Evolutionary conservation across 2,797 vertebrate species (phyloP).

Genomic region (Hypotaenidia philippensis): DNA sequence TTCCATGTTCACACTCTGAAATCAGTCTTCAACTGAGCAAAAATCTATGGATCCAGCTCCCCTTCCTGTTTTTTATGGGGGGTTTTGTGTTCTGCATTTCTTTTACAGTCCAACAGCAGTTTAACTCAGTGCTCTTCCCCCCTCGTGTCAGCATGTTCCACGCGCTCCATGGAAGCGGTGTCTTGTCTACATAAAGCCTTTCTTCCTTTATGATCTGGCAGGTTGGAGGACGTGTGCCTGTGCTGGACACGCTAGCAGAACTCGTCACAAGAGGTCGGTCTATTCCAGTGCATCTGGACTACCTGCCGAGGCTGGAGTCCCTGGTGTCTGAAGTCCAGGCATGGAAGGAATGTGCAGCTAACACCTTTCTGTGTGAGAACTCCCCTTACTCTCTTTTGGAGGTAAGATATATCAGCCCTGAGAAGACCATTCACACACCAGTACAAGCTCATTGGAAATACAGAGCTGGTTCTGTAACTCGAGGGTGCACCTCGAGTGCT

Average conservation of each 20-base stretch:
- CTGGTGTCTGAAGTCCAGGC: slow-evolving; percentile 90
- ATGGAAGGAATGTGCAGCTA: slow-evolving; percentile 94
- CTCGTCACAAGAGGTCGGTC: slow-evolving; percentile 90
- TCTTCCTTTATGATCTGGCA: slow-evolving; percentile 15
- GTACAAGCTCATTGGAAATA: not conserved
- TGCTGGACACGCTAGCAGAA: slow-evolving; percentile 90
- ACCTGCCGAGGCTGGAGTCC: slow-evolving; percentile 89
- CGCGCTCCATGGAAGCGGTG: not conserved
- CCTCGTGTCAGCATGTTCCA: not conserved
- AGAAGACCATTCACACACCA: not conserved
- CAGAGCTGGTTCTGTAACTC: too few species aligned
- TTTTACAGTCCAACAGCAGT: not conserved
- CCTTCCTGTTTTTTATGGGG: not conserved
- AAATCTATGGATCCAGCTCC: not conserved
- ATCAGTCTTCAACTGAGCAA: not conserved
- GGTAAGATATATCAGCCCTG: slow-evolving; percentile 77
- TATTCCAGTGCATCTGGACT: slow-evolving; percentile 90
- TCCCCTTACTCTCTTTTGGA: slow-evolving; percentile 92
- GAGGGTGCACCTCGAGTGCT: too few species aligned
- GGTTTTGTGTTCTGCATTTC: not conserved
- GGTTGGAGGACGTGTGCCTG: slow-evolving; percentile 92
- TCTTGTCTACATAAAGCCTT: not conserved
- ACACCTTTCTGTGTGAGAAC: slow-evolving; percentile 91
- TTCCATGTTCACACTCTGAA: not conserved
- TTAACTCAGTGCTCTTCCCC: not conserved